Evolutionary conservation across 2,888 invertebrate genomes (phyloP).

Genomic region (Tinea pellionella): DNA sequence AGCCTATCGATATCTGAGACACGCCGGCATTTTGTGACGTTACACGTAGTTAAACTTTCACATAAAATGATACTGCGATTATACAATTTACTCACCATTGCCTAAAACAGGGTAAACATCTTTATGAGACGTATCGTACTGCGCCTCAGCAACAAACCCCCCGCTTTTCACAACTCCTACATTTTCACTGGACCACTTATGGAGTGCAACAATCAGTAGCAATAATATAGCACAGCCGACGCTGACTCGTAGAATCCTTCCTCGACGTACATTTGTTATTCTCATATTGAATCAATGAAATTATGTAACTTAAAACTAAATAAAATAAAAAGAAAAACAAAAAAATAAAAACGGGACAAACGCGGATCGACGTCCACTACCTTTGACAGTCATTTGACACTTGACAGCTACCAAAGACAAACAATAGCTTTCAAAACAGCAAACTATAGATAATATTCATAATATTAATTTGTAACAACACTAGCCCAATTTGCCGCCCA

Average conservation of each 20-base stretch:
- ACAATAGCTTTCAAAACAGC: too few relatives aligned
- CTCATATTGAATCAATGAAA: slow-evolving; percentile 53
- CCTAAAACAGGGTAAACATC: slow-evolving; percentile 49
- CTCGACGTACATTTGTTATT: slow-evolving; percentile 71
- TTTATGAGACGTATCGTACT: slow-evolving; percentile 27
- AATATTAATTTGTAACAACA: too few relatives aligned
- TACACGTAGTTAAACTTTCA: background rate
- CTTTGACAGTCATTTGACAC: background rate
- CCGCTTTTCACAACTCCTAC: slow-evolving; percentile 26
- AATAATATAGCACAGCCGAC: slow-evolving; percentile 64
- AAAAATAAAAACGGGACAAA: slow-evolving; percentile 4
- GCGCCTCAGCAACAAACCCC: slow-evolving; percentile 20
- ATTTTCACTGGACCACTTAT: slow-evolving; percentile 69
- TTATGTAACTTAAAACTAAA: background rate
- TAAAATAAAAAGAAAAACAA: slow-evolving; percentile 1
- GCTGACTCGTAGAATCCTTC: slow-evolving; percentile 67
- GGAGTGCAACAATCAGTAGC: slow-evolving; percentile 72
- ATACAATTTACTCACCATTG: slow-evolving; percentile 40
- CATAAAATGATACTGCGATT: background rate
- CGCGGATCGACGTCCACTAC: background rate
- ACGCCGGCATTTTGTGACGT: slow-evolving; percentile 4
- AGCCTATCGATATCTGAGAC: background rate
- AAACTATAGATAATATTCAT: too few relatives aligned
- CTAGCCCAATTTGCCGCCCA: too few relatives aligned
- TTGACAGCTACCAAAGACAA: background rate